Evolutionary conservation across 2,113 vertebrate species (phyloP), one percentile per base, ranked within the genome.

Genomic region (Rhinoptilus africanus): DNA sequence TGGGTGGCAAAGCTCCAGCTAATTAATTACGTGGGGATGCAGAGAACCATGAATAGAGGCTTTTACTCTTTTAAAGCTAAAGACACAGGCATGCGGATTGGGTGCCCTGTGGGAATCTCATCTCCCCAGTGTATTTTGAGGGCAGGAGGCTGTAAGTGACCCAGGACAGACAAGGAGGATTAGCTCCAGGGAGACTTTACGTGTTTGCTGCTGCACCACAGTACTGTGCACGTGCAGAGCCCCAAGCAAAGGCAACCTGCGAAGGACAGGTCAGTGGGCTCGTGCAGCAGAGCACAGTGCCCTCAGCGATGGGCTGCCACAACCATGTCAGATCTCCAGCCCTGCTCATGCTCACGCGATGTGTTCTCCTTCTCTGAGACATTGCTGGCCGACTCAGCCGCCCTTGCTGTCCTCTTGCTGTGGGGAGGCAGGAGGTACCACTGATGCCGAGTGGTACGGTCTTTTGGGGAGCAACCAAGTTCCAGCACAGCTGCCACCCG

Each of bases 11-110:
- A 95, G 75, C 80, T 91, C 60, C 16, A n/a, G 43, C 71, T 92
- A 76, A 87, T 93, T 96, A 92, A 94, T 85, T 96, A 96, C 12
- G 34, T 57, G 72, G 62, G 35, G 69, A 60, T 85, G 86, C 91
- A 89, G 95, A 91, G 92, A 72, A 23, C 67, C 4, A 0, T 93
- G 89, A 94, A 79, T 51, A 89, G 96, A 96, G 43, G 77, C 77
- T 93, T 79, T 41, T 51, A n/a, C 43, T 83, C 66, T 66, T 73
- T 71, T 56, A 82, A 72, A 82, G 92, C 77, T 85, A 19, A 92
- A 88, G 87, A n/a, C 30, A 34, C n/a, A 64, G 73, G 30, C 8
- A 28, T 3, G 14, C 59, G 87, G 77, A 56, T 87, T 41, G 77
- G 22, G 27, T 89, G 66, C 89, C 20, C 27, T 22, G 69, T 39